A percentile compares a stretch with the other conserved stretches of the same genome.
These are phyloP conservation scores for Mimachlamys varia DNA, from an alignment of 2,888 invertebrate genomes.

Conservation along the genomic window DNA sequence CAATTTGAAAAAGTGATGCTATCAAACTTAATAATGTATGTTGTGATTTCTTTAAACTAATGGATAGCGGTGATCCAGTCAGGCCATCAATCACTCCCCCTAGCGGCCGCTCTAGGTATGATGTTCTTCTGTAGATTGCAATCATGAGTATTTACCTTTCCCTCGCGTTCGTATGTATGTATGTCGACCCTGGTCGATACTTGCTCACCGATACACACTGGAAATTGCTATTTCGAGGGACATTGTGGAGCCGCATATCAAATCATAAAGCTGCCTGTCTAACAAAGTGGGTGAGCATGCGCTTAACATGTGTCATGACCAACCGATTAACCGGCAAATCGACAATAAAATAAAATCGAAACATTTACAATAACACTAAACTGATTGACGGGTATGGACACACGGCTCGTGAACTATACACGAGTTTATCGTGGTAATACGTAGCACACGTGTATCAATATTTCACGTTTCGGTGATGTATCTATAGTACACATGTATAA, in stretches of 20 bases:
- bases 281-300: not conserved
- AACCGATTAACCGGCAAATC: not conserved
- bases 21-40: not conserved
- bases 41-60: conserved; percentile 10
- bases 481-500: not conserved
- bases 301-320: not conserved
- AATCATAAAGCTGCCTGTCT: not conserved
- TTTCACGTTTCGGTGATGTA: too few relatives aligned
- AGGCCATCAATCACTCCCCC: not conserved
- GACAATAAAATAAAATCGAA: not conserved
- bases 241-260: not conserved
- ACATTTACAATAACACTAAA: not conserved
- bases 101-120: not conserved
- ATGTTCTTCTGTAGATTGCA: not conserved
- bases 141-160: conserved; percentile 28
- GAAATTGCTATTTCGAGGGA: not conserved
- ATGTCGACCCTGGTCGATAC: not conserved
- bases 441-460: too few relatives aligned
- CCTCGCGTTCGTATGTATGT: not conserved
- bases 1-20: not conserved
- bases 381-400: not conserved
- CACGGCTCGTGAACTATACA: too few relatives aligned
- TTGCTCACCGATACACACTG: not conserved
- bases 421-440: too few relatives aligned
- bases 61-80: not conserved